These are phyloP conservation scores for Morbakka virulenta DNA, from an alignment of 30 jellyfish, hydroid and myxozoan genomes.

Conservation along the genomic window DNA sequence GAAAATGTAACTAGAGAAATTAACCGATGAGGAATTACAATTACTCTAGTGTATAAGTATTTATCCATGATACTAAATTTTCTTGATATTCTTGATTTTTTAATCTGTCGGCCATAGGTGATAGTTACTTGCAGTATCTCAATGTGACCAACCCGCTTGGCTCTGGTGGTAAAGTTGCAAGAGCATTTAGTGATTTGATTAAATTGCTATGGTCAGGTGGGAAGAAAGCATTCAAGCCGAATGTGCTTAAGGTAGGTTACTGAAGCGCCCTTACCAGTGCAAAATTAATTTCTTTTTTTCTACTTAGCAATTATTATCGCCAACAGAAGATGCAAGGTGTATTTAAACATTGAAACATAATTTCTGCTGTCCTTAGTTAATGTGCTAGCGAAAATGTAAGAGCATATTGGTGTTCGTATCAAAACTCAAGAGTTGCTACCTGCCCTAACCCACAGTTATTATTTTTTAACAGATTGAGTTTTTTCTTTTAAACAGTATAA, in stretches of 20 bases:
- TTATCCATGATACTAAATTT: neutral
- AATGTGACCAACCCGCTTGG: conserved; percentile 67
- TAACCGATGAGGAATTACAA: too few relatives aligned
- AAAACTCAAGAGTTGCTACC: too few relatives aligned
- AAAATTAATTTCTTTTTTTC: neutral
- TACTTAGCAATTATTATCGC: neutral
- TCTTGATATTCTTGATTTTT: neutral
- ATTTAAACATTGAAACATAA: too few relatives aligned
- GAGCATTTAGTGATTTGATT: conserved; percentile 78
- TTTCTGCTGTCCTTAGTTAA: too few relatives aligned
- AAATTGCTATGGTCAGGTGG: conserved; percentile 75
- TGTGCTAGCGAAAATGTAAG: too few relatives aligned
- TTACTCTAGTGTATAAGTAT: too few relatives aligned
- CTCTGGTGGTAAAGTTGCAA: conserved; percentile 95
- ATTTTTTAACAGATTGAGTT: too few relatives aligned
- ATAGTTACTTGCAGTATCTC: conserved; percentile 52
- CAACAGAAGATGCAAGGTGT: too few relatives aligned
- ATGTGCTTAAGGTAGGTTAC: conserved; percentile 69
- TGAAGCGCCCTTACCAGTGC: neutral
- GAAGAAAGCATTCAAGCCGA: conserved; percentile 59
- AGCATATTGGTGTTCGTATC: too few relatives aligned
- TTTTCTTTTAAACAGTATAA: too few relatives aligned
- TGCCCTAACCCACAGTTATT: too few relatives aligned
- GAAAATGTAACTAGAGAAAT: too few relatives aligned
- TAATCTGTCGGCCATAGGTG: conserved; percentile 27